phyloP scores from a whole-genome alignment of 2,113 vertebrate species.

The Petaurus breviceps region DNA sequence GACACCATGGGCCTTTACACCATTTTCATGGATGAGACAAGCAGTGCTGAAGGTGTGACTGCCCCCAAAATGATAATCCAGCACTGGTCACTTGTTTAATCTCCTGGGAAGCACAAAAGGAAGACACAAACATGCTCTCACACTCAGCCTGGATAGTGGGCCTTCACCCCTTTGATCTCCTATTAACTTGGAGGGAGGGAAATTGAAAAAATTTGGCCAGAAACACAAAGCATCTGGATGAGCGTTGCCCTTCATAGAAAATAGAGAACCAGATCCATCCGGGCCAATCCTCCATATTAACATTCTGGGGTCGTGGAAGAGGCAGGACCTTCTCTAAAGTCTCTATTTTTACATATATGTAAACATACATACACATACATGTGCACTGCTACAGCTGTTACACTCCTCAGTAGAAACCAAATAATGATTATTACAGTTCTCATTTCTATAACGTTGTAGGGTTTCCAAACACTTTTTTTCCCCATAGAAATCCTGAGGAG shows the following conservation, averaged over 20 bases:
- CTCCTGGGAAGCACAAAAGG: not conserved
- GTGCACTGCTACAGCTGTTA: not conserved
- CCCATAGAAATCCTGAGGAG: too few species aligned
- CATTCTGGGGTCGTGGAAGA: not conserved
- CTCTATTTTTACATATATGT: not conserved
- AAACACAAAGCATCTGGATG: not conserved
- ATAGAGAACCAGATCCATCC: not conserved
- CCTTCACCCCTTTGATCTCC: not conserved
- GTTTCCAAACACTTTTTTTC: not conserved
- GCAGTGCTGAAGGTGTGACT: not conserved
- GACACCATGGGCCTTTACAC: not conserved
- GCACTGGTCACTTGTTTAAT: not conserved
- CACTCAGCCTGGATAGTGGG: not conserved
- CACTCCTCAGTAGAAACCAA: not conserved
- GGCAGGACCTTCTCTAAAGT: not conserved
- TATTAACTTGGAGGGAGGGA: not conserved
- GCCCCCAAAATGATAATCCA: not conserved
- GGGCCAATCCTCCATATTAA: accelerated
- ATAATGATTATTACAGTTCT: not conserved
- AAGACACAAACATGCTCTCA: not conserved
- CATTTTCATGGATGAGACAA: not conserved
- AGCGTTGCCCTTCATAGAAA: not conserved
- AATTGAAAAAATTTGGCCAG: not conserved
- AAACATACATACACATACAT: not conserved
- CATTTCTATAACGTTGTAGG: not conserved